Evolutionary conservation across 2,113 vertebrate species (phyloP).

Genomic region (Pipra filicauda): DNA sequence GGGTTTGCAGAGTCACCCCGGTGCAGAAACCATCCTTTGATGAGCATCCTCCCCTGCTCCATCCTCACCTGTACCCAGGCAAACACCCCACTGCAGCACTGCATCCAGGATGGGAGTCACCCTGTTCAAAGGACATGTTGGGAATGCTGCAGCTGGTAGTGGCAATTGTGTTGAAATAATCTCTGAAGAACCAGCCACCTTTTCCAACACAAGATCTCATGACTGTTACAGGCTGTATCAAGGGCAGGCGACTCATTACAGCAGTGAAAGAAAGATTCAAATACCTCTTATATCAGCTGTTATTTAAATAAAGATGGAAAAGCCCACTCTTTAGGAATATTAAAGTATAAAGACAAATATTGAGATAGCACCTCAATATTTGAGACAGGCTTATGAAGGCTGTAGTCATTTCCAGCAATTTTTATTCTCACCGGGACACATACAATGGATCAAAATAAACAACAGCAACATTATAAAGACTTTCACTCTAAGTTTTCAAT

Average conservation of each 20-base stretch:
- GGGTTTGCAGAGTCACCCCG: neutral
- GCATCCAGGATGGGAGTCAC: neutral
- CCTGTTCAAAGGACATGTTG: fast-evolving
- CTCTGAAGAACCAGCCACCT: neutral
- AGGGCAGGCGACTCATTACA: neutral
- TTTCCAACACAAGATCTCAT: neutral
- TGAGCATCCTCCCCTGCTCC: neutral
- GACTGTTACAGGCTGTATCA: neutral
- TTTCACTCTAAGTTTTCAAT: neutral
- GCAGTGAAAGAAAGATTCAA: slow-evolving; percentile 21
- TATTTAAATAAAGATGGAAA: slow-evolving; percentile 24
- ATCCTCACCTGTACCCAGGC: neutral
- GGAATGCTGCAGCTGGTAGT: neutral
- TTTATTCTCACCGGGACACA: neutral
- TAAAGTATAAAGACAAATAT: neutral
- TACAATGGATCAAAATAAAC: neutral
- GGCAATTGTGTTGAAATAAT: neutral
- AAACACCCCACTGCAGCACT: neutral
- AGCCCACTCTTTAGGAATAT: neutral
- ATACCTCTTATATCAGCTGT: neutral
- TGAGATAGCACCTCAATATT: neutral
- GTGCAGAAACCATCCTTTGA: neutral
- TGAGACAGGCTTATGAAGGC: neutral
- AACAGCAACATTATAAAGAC: neutral
- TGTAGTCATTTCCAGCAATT: neutral